Evolutionary conservation across 1,140 invertebrate genomes (phyloP), one percentile per base, ranked within the genome.

Genomic region (Temnothorax curvispinosus): DNA sequence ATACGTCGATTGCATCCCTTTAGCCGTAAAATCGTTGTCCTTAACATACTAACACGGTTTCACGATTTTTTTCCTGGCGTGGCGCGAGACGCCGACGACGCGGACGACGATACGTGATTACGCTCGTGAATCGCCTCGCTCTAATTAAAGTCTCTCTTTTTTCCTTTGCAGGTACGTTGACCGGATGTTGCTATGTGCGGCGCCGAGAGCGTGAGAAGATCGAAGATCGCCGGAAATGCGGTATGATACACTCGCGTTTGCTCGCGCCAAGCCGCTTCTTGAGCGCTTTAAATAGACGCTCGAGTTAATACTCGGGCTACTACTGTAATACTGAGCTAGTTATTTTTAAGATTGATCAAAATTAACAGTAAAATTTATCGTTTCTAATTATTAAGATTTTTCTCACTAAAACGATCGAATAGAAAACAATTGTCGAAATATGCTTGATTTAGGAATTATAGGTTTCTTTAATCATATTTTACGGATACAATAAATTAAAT

Each of bases 161-260:
- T 87, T 89, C 77, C 86, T 77, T 91, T 90, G 21, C 87, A 91
- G 90, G 90, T 92, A 91, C 86, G 90, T 91, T 92, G 84, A 87
- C 89, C 89, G 82, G 74, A 87, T 65, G 52, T 58, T 50, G 13
- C 21, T 38, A 21, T n/a, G 56, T 54, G 80, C 67, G 87, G 69
- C 84, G 71, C 65, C 62, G n/a, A 76, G 58, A n/a, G 56, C 87
- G 90, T 91, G 87, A 91, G 90, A 92, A 86, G 77, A 90, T 76
- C 58, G 38, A 58, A 21, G 35, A 47, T 87, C 86, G 82, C 87
- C 89, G 89, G 89, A 91, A 92, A 75, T 86, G 64, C 86, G 87
- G 85, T 89, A 85, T 75, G 87, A 82, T 88, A 71, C 72, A 58
- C 84, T 86, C 27, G 11, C 38, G 13, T 44, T 58, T 11, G 35